Conservation (phyloP, 2,888 invertebrate genomes). For the Galeruca laticollis region DNA sequence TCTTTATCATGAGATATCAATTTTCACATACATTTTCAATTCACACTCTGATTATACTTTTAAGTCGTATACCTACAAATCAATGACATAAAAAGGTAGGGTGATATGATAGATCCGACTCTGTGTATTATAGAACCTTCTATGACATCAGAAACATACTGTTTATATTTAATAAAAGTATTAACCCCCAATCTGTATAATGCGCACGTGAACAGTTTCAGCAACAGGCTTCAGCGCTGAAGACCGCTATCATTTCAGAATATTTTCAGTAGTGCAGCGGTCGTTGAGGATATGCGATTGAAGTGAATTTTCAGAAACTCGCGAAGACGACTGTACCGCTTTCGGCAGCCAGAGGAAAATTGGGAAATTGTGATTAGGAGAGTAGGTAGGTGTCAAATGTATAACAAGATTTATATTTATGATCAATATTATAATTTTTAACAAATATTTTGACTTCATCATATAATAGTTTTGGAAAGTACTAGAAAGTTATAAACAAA, state of each 20-base stretch:
- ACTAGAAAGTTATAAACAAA: no score
- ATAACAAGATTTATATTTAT: neutral
- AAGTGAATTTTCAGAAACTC: neutral
- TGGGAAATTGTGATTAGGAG: neutral
- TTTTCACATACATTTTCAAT: no score
- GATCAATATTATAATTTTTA: no score
- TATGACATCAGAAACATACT: neutral
- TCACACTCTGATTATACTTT: no score
- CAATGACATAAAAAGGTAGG: neutral
- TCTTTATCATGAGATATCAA: no score
- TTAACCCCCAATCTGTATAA: constrained; percentile 11
- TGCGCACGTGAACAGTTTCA: constrained; percentile 13
- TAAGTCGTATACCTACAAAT: neutral
- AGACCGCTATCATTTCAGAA: neutral
- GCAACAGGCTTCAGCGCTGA: constrained; percentile 13
- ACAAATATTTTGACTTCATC: no score
- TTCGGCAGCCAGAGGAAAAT: neutral
- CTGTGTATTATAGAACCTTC: neutral
- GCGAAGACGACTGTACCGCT: neutral
- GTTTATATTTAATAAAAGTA: constrained; percentile 19
- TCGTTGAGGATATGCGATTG: neutral
- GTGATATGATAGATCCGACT: neutral
- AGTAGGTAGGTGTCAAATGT: neutral
- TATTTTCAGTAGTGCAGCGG: constrained; percentile 13
- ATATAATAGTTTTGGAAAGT: no score